Evolutionary conservation across 2,888 invertebrate species (phyloP).

Genomic region (Amphipyra berbera): DNA sequence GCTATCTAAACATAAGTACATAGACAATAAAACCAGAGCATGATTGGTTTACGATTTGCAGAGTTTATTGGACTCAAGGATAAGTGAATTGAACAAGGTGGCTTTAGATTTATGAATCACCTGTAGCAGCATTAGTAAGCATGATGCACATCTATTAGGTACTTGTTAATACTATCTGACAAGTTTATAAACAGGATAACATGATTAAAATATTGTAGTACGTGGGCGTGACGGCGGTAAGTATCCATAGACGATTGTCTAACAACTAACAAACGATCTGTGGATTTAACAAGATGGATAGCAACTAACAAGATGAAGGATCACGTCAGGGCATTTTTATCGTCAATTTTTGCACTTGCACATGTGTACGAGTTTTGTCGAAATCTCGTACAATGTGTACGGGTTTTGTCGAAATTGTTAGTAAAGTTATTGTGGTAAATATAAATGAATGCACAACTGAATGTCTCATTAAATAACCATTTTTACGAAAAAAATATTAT

Average conservation of each 20-base stretch:
- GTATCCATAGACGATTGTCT: slow-evolving; percentile 1
- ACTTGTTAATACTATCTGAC: not conserved
- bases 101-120: slow-evolving; percentile 8
- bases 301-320: no score
- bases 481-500: no score
- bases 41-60: not conserved
- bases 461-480: no score
- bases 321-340: no score
- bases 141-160: slow-evolving; percentile 11
- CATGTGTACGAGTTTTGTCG: no score
- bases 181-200: slow-evolving; percentile 7
- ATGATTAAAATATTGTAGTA: not conserved
- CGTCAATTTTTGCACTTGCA: no score
- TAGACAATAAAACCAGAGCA: slow-evolving; percentile 11
- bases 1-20: not conserved
- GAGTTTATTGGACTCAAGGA: slow-evolving; percentile 23
- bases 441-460: no score
- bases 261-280: not conserved
- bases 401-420: no score
- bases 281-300: no score
- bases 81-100: slow-evolving; percentile 12
- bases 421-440: no score
- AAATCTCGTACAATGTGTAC: no score
- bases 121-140: not conserved
- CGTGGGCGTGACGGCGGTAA: not conserved